Evolutionary conservation across 1,140 invertebrate species (phyloP), one percentile per base, ranked within the genome.

Genomic region (Neodiprion fabricii): DNA sequence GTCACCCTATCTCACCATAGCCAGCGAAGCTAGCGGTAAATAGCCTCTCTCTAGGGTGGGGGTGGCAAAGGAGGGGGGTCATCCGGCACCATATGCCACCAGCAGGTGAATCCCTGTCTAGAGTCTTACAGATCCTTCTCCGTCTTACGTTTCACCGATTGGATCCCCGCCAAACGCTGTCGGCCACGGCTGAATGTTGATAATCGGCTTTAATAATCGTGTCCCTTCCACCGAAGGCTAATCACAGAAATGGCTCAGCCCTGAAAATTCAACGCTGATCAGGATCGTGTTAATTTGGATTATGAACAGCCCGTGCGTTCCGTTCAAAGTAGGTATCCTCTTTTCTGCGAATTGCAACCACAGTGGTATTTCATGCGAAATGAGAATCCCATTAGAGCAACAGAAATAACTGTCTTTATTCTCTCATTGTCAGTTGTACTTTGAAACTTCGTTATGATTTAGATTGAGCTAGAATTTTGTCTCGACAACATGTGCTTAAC

Each of bases 1-100:
- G 86, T 88, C 86, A 88, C 85, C 85, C 85, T 84, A 86, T 85
- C 84, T 67, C 66, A 65, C 65, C 70, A 61, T 69, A 21, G 17
- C 14, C 12, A 47, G 47, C 48, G 11, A 28, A 47, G 53, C 48
- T 75, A 75, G 71, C 71, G 74, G 71, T 72, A 72, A 75, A 75
- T 70, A 75, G 71, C 74, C 48, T 75, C 70, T 71, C 47, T 67
- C 67, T 48, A 23, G 61, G 65, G 74, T 75, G 74, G 74, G 74
- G 74, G 74, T 75, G 74, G 70, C 48, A 75, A 70, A 66, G 73
- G 74, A 75, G 77, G 70, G 77, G 77, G 77, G 75, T 76, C 77
- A 76, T n/a, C 40, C 53, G 68, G 72, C 70, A 78, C 77, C 77
- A 78, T 67, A 23, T 40, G 71, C 71, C 48, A 47, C 17, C 73